Percentiles rank a stretch among this genome's conserved stretches.
Evolutionary conservation across 1,140 invertebrate species (phyloP).

Genomic region (Drosophila gunungcola): DNA sequence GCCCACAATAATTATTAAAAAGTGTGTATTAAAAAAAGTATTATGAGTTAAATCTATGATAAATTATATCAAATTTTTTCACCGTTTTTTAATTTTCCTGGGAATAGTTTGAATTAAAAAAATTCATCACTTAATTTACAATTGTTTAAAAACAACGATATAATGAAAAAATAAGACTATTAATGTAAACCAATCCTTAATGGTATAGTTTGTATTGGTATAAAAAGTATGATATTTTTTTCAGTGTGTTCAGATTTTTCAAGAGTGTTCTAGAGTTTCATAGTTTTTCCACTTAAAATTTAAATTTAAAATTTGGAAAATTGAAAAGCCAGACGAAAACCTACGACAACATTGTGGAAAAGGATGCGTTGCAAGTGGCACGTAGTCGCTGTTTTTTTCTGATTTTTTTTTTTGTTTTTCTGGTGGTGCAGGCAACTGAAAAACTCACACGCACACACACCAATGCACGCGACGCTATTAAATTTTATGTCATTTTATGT

Average conservation of each 20-base stretch:
- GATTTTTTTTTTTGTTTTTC: slow-evolving; percentile 13
- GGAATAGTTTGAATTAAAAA: too few species aligned
- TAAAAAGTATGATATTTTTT: background rate
- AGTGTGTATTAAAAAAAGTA: too few species aligned
- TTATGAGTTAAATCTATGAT: too few species aligned
- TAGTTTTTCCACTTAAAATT: background rate
- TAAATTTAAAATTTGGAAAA: background rate
- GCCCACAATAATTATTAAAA: too few species aligned
- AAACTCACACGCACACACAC: slow-evolving; percentile 25
- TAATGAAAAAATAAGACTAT: too few species aligned
- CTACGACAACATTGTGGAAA: slow-evolving; percentile 49
- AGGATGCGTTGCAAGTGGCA: slow-evolving; percentile 71
- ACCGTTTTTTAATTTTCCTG: too few species aligned
- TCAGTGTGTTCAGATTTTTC: background rate
- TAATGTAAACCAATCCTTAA: too few species aligned
- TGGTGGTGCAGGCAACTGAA: slow-evolving; percentile 42
- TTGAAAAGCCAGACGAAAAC: slow-evolving; percentile 5
- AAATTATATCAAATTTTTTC: too few species aligned
- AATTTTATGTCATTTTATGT: slow-evolving; percentile 59
- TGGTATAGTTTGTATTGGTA: too few species aligned
- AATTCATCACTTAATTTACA: too few species aligned
- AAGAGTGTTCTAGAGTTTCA: slow-evolving; percentile 2
- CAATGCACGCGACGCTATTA: slow-evolving; percentile 44
- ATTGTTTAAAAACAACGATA: too few species aligned
- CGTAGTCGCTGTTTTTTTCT: slow-evolving; percentile 45